Evolutionary conservation across 2,797 vertebrate species (phyloP).

Genomic region (Arnoldichthys spilopterus): DNA sequence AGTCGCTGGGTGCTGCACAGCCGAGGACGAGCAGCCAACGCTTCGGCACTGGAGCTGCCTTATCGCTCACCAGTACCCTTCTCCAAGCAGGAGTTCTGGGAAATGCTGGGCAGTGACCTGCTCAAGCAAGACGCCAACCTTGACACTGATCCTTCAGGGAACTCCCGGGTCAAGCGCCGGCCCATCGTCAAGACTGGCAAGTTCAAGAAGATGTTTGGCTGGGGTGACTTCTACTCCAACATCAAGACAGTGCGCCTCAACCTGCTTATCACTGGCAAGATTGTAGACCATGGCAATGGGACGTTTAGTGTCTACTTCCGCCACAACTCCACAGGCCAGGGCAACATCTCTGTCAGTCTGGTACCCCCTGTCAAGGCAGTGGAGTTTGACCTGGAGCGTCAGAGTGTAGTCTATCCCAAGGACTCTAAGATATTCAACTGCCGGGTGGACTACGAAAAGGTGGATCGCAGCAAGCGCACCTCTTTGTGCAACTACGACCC

Average conservation of each 20-base stretch:
- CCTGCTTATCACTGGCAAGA: slow-evolving; percentile 96
- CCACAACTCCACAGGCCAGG: slow-evolving; percentile 96
- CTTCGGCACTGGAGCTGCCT: slow-evolving; percentile 85
- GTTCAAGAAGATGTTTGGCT: slow-evolving; percentile 96
- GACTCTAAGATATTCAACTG: slow-evolving; percentile 99
- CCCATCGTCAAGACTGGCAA: slow-evolving; percentile 86
- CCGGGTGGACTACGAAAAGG: slow-evolving; percentile 95
- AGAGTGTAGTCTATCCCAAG: slow-evolving; percentile 96
- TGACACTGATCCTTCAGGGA: slow-evolving; percentile 58
- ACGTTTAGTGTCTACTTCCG: slow-evolving; percentile 96
- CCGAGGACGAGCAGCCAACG: slow-evolving; percentile 79
- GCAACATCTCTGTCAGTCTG: slow-evolving; percentile 96
- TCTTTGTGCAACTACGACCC: slow-evolving; percentile 95
- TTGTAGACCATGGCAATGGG: slow-evolving; percentile 96
- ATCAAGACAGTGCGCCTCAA: slow-evolving; percentile 98
- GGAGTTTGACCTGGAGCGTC: slow-evolving; percentile 94
- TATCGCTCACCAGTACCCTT: slow-evolving; percentile 81
- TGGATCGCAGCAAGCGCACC: slow-evolving; percentile 91
- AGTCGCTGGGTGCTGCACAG: slow-evolving; percentile 82
- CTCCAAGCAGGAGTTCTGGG: slow-evolving; percentile 88
- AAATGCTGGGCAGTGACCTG: slow-evolving; percentile 84
- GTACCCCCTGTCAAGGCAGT: slow-evolving; percentile 94
- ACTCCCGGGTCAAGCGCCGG: slow-evolving; percentile 80
- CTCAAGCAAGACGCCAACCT: slow-evolving; percentile 64
- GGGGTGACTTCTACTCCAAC: slow-evolving; percentile 98